phyloP scores from a whole-genome alignment of 2,888 invertebrate genomes.

The Elysia crispata region DNA sequence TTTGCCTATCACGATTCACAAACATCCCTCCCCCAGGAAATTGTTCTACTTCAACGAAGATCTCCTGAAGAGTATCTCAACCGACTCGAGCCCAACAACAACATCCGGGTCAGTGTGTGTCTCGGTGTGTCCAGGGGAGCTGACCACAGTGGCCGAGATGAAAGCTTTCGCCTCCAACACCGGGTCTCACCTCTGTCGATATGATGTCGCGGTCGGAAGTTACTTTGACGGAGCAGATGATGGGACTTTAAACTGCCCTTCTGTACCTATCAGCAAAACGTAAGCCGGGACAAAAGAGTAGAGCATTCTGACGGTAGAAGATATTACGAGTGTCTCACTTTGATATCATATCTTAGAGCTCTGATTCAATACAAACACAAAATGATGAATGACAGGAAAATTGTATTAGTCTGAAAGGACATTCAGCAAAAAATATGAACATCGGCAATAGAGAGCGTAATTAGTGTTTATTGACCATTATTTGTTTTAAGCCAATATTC shows the following conservation, averaged over 20 bases:
- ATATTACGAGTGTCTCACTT: no score
- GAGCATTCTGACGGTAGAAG: no score
- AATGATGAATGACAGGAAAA: no score
- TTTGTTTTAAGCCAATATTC: neutral
- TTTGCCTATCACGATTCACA: neutral
- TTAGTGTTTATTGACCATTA: neutral
- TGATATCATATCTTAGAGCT: no score
- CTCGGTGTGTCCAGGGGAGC: constrained; percentile 87
- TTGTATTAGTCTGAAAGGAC: no score
- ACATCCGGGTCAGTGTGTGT: constrained; percentile 92
- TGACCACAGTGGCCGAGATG: constrained; percentile 84
- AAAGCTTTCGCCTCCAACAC: constrained; percentile 83
- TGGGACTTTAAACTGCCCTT: constrained; percentile 85
- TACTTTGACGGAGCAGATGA: constrained; percentile 55
- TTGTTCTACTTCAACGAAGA: constrained; percentile 61
- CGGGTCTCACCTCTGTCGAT: constrained; percentile 86
- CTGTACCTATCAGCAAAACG: constrained; percentile 19
- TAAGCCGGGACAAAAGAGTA: neutral
- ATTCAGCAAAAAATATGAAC: no score
- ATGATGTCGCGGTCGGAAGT: constrained; percentile 69
- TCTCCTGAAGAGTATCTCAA: constrained; percentile 54
- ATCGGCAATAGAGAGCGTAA: no score
- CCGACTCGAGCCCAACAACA: constrained; percentile 69
- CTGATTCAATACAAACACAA: no score
- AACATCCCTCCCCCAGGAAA: constrained; percentile 53